These are phyloP conservation scores for Lytechinus variegatus DNA, from an alignment of 35 echinoderm and acorn worm genomes.

Conservation along the genomic window DNA sequence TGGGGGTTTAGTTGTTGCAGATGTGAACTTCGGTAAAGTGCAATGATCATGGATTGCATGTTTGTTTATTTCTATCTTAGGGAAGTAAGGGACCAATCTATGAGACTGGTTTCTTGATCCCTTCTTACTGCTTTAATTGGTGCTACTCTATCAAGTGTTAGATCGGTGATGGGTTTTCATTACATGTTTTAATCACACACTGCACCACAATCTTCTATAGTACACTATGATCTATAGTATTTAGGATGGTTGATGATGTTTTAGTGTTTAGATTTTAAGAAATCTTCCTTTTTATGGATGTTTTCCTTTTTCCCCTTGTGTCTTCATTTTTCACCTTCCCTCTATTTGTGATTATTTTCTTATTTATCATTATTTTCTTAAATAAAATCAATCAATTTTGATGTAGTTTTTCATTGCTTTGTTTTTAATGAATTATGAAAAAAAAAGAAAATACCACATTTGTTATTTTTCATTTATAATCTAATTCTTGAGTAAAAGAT, in stretches of 20 bases:
- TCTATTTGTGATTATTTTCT: not conserved
- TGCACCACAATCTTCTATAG: not conserved
- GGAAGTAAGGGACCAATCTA: not conserved
- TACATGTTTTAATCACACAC: not conserved
- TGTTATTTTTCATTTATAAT: not conserved
- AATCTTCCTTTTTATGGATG: not conserved
- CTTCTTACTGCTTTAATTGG: constrained; percentile 42
- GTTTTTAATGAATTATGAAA: not conserved
- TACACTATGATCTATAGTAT: not conserved
- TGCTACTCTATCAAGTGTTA: constrained; percentile 42
- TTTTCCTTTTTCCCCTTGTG: not conserved
- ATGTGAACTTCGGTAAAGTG: not conserved
- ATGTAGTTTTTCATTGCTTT: not conserved
- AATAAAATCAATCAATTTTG: not conserved
- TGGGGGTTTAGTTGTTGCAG: not conserved
- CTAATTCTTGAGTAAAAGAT: too few relatives aligned
- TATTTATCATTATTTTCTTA: not conserved
- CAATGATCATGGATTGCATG: not conserved
- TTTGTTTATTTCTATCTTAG: constrained; percentile 9
- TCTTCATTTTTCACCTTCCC: not conserved
- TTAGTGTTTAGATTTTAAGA: not conserved
- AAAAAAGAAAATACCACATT: not conserved
- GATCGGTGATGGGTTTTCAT: constrained; percentile 10
- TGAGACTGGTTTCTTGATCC: not conserved
- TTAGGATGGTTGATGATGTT: not conserved